These are phyloP conservation scores for Drosophila bipectinata DNA, from an alignment of 1,140 invertebrate species.

Conservation along the genomic window DNA sequence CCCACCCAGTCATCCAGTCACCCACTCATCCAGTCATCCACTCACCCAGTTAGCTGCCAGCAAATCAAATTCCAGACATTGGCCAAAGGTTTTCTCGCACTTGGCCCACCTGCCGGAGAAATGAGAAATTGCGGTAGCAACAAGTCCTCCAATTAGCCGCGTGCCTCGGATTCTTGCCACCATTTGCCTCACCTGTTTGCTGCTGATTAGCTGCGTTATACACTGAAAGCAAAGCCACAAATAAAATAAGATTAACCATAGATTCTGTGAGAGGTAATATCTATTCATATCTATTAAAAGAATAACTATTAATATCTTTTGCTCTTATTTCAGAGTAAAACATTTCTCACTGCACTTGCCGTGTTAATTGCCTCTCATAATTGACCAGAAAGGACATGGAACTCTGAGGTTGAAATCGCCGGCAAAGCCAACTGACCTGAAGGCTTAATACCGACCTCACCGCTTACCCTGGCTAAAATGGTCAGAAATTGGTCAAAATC, in stretches of 20 bases:
- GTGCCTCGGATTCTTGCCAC: constrained; percentile 22
- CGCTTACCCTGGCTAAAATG: neutral
- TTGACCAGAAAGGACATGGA: constrained; percentile 45
- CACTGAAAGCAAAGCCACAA: neutral
- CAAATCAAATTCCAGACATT: constrained; percentile 48
- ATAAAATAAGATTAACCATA: neutral
- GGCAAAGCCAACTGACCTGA: constrained; percentile 1
- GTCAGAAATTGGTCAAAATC: neutral
- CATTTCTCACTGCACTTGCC: neutral
- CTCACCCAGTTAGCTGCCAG: neutral
- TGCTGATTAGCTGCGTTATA: neutral
- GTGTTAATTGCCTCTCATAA: constrained; percentile 61
- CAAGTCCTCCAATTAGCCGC: constrained; percentile 47
- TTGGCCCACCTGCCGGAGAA: constrained; percentile 10
- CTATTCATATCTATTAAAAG: no score
- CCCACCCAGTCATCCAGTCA: neutral
- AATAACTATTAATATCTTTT: no score
- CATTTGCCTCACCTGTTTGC: neutral
- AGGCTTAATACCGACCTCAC: no score
- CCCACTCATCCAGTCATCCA: no score
- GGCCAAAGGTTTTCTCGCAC: constrained; percentile 31
- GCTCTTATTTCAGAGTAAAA: no score
- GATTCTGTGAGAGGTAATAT: no score
- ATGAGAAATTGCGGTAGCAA: constrained; percentile 43
- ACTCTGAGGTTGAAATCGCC: neutral